Evolutionary conservation across 2,888 invertebrate species (phyloP), one percentile per base, ranked within the genome.

Genomic region (Pandemis heparana): DNA sequence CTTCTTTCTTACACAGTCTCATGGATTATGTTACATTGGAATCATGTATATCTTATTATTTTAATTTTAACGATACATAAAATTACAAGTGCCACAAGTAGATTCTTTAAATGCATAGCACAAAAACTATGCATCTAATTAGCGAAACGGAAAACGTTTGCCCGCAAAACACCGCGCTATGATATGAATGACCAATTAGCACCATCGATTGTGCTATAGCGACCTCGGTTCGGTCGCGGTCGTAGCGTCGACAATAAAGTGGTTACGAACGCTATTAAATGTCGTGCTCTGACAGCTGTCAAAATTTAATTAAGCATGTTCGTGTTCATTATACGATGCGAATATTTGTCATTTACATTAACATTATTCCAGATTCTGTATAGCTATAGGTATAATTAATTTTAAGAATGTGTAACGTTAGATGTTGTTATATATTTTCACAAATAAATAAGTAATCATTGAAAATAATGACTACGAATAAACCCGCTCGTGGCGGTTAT

Each of bases 101-200:
- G 10, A 9, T 53, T 16, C 12, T 32, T n/a, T 63, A 70, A 32
- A 64, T 64, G 56, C 53, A 18, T 18, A 16, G 18, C 71, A 66
- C 39, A 71, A n/a, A 63, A 60, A 59, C 67, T 56, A 68, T 69
- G 59, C 59, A 59, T 16, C 51, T 65, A 68, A 73, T 73, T 68
- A 73, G 59, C 59, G 51, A 66, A 71, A 60, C 66, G 41, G 59
- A 73, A 41, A 18, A 41, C 64, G 48, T 64, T 38, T 63, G 46
- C 59, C 53, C 59, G 62, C 61, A 18, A 68, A 71, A 46, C 63
- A 64, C 23, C 60, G 41, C 64, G 48, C 16, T 69, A 23, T 38
- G 73, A 73, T 69, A 23, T 38, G 73, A 73, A 73, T 69, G 69
- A n/a, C 18, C 69, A 69, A 69, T 73, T 73, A 73, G 51, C 69